Evolutionary conservation across 2,888 invertebrate species (phyloP).

Genomic region (Herminia tarsipennalis): DNA sequence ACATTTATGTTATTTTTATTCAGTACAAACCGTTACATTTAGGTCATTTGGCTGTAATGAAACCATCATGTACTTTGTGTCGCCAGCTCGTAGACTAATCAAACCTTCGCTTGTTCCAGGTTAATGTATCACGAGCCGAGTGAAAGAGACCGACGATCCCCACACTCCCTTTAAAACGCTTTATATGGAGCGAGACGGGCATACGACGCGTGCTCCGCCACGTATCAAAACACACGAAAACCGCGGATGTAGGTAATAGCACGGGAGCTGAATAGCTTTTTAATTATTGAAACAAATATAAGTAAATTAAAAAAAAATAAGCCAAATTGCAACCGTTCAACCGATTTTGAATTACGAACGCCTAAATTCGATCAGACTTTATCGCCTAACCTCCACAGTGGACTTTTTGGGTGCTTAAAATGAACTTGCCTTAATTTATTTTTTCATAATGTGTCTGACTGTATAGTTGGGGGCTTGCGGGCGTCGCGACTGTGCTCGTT

Average conservation of each 20-base stretch:
- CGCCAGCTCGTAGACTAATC: slow-evolving; percentile 48
- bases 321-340: slow-evolving; percentile 42
- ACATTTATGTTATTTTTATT: slow-evolving; percentile 30
- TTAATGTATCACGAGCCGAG: slow-evolving; percentile 61
- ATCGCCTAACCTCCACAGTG: slow-evolving; percentile 45
- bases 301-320: slow-evolving; percentile 18
- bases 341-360: slow-evolving; percentile 56
- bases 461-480: slow-evolving; percentile 40
- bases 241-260: slow-evolving; percentile 74
- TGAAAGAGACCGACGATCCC: slow-evolving; percentile 63
- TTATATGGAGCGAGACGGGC: slow-evolving; percentile 82
- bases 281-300: slow-evolving; percentile 30
- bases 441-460: slow-evolving; percentile 49
- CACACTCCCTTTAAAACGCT: slow-evolving; percentile 63
- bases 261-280: slow-evolving; percentile 47
- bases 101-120: slow-evolving; percentile 70
- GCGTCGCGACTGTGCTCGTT: slow-evolving; percentile 44
- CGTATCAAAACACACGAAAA: slow-evolving; percentile 68
- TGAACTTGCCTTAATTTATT: slow-evolving; percentile 62
- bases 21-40: slow-evolving; percentile 21
- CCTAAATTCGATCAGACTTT: slow-evolving; percentile 56
- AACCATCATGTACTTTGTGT: slow-evolving; percentile 14
- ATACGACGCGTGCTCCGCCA: slow-evolving; percentile 72
- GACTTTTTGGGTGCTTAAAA: slow-evolving; percentile 58
- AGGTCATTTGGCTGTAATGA: slow-evolving; percentile 34